Base-by-base conservation (phyloP, 2,888 invertebrate genomes). In the Tipula confusa region DNA sequence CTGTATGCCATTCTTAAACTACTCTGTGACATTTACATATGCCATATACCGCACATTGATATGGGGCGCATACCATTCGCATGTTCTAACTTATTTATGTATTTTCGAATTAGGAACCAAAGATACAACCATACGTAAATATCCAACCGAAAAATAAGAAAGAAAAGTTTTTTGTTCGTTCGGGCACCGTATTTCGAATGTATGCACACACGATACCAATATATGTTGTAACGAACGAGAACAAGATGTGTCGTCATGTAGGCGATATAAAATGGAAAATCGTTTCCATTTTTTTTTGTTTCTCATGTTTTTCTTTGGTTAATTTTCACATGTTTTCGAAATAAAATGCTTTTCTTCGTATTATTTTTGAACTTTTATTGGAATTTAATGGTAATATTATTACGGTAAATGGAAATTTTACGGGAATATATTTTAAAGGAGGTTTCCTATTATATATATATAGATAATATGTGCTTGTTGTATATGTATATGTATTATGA, bases 291-390 rank as follows among this genome's bases (percentile, higher is more conserved):
- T n/a, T n/a, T n/a, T n/a, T n/a, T n/a, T n/a, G n/a, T n/a, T 43
- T 43, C 15, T 43, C 43, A 43, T 43, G 43, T 43, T 43, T 18
- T 64, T 24, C 5, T 64, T 43, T 64, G 64, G 64, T 64, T 64
- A 64, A 64, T 64, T 64, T 64, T 64, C 64, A 64, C 64, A 64
- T 64, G 64, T 64, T 64, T 64, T 64, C 64, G 64, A 64, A 64
- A 64, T 64, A 64, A 64, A 64, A 64, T 64, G 24, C 64, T 11
- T 24, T 64, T 64, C 64, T 64, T 64, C 64, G 24, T 64, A 24
- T 64, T 64, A 64, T 24, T 64, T 64, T 64, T 64, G 18, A 64
- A 64, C 64, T 64, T 64, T 64, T 64, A 64, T 64, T 64, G 64
- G 64, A 64, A 64, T 64, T 64, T 64, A 64, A 64, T 64, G 24